Evolutionary conservation across 2,797 vertebrate species (phyloP), one percentile per base, ranked within the genome.

Genomic region (Lerista edwardsae): DNA sequence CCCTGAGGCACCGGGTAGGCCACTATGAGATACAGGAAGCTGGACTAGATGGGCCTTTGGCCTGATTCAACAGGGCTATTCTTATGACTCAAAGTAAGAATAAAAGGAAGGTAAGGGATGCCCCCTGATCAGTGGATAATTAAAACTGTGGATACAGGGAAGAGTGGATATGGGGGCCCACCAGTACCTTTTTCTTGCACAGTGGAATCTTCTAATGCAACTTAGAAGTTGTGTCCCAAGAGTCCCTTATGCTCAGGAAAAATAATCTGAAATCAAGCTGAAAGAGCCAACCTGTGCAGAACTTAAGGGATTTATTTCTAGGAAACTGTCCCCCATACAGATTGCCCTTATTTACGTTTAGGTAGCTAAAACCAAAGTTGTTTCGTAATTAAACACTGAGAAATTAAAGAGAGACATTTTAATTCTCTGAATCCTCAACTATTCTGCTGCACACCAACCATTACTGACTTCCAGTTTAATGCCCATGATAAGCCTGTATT

Each of bases 361-460:
- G 47, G 12, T 12, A 47, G 15, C 55, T 76, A 4, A 9, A 62
- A 75, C 51, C 65, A 81, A 80, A 85, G 5, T 57, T 31, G 68
- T 31, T 74, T 47, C 41, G 21, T 90, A 92, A 92, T 93, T 51
- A 93, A 94, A 93, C 93, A 85, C 79, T 71, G 57, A 72, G 85
- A 82, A 80, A 39, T 93, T 90, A 89, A 92, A 89, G 84, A 93
- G 75, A 87, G 92, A 92, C 77, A 83, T 74, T 65, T 92, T 78
- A 84, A 88, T 87, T 86, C 11, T 87, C 90, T 91, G 91, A 88
- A 79, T 83, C 79, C 85, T 88, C 84, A 94, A 89, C 85, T 93
- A 94, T 93, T 85, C 87, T 76, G 71, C 79, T 88, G 36, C 89
- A 89, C 80, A 74, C n/a, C 84, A 92, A 91, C 89, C 55, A 85